phyloP scores from a whole-genome alignment of 2,113 vertebrate genomes.

The Oxyura jamaicensis region DNA sequence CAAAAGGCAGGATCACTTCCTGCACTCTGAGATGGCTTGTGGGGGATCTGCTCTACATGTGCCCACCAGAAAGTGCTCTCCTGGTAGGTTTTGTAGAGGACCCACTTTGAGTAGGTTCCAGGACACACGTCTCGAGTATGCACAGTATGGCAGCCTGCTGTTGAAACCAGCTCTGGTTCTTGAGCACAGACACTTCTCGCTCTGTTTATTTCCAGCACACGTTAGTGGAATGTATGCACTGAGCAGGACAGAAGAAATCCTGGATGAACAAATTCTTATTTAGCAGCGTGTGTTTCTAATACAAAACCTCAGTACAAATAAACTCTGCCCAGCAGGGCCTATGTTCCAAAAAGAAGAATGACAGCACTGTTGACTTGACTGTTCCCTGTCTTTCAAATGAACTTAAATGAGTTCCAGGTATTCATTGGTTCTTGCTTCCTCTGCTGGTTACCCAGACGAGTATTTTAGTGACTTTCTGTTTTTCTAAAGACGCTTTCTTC shows the following conservation, averaged over 20 bases:
- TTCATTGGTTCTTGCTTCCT: not conserved
- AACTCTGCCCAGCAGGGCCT: not conserved
- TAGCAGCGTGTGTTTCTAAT: constrained; percentile 3
- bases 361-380: not conserved
- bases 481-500: not conserved
- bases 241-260: not conserved
- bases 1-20: fast-evolving
- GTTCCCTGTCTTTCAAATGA: not conserved
- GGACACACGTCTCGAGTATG: not conserved
- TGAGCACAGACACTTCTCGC: not conserved
- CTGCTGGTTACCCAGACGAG: not conserved
- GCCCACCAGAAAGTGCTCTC: not conserved
- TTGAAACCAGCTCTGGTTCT: not conserved
- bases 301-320: constrained; percentile 40
- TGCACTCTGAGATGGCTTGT: not conserved
- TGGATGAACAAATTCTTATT: not conserved
- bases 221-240: not conserved
- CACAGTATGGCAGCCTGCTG: not conserved
- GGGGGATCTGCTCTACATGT: not conserved
- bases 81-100: not conserved
- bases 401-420: not conserved
- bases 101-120: not conserved
- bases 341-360: not conserved
- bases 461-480: not conserved
- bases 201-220: not conserved